These are phyloP conservation scores for Sebastes baramenuke DNA, from an alignment of 2,797 vertebrate species.

Conservation along the genomic window DNA sequence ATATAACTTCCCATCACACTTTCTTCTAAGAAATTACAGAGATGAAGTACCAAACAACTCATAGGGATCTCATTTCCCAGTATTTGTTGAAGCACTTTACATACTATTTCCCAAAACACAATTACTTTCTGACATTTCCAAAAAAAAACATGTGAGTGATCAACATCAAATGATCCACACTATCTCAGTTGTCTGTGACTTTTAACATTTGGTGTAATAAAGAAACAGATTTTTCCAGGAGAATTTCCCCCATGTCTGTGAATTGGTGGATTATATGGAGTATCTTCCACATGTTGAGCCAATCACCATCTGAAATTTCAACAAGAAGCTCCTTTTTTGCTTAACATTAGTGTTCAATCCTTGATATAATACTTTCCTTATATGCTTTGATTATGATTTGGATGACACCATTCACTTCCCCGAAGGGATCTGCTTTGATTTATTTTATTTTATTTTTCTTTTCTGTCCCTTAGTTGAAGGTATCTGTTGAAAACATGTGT, in stretches of 20 bases:
- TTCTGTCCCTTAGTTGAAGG: not conserved
- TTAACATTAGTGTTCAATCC: not conserved
- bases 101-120: not conserved
- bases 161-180: too few relatives aligned
- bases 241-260: not conserved
- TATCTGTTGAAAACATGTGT: not conserved
- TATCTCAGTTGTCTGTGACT: not conserved
- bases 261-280: not conserved
- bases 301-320: not conserved
- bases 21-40: not conserved
- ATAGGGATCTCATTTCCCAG: not conserved
- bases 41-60: not conserved
- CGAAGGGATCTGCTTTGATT: not conserved
- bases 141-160: not conserved
- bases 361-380: not conserved
- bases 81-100: not conserved
- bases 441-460: not conserved
- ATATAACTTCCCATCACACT: not conserved
- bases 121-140: not conserved
- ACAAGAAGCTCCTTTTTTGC: not conserved
- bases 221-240: not conserved
- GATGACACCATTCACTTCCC: not conserved
- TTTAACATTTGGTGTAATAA: not conserved
- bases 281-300: not conserved
- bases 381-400: not conserved